Percentiles rank a stretch among this genome's conserved stretches.
Evolutionary conservation across 2,888 invertebrate genomes (phyloP).

Genomic region (Sicus ferrugineus): DNA sequence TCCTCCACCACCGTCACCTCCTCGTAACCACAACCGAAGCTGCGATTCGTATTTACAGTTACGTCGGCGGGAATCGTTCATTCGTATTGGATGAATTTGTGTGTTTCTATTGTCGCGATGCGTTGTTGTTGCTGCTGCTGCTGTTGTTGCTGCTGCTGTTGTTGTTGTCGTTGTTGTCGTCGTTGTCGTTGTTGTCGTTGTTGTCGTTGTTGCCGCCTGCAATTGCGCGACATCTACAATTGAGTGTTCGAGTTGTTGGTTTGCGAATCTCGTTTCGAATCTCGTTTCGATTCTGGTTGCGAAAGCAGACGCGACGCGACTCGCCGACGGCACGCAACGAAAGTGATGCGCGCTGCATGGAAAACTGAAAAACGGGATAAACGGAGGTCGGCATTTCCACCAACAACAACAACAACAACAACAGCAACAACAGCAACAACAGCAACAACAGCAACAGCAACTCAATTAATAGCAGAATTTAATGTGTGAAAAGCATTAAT

Average conservation of each 20-base stretch:
- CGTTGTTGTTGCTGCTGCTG: constrained; percentile 21
- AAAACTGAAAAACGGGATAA: constrained; percentile 26
- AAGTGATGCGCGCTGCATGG: constrained; percentile 25
- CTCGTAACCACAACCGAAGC: not conserved
- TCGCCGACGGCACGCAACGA: constrained; percentile 56
- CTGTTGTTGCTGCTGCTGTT: not conserved
- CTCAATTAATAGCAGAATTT: not conserved
- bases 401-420: constrained; percentile 36
- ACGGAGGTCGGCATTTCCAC: constrained; percentile 37
- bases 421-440: constrained; percentile 10
- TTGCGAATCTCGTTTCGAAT: constrained; percentile 47
- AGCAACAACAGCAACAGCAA: constrained; percentile 27
- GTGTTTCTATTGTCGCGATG: constrained; percentile 12
- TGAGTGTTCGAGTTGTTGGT: constrained; percentile 32
- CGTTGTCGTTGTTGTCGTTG: constrained; percentile 10
- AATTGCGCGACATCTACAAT: constrained; percentile 39
- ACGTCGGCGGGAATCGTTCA: constrained; percentile 29
- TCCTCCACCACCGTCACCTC: not conserved
- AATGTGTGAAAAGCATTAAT: no score
- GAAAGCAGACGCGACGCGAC: constrained; percentile 57
- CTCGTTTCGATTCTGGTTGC: constrained; percentile 52
- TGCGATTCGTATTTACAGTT: constrained; percentile 33
- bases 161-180: constrained; percentile 20
- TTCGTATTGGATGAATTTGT: constrained; percentile 29
- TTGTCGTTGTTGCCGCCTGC: constrained; percentile 29